Conservation (phyloP, 2,797 vertebrate species). For the Hozukius guyotensis region DNA sequence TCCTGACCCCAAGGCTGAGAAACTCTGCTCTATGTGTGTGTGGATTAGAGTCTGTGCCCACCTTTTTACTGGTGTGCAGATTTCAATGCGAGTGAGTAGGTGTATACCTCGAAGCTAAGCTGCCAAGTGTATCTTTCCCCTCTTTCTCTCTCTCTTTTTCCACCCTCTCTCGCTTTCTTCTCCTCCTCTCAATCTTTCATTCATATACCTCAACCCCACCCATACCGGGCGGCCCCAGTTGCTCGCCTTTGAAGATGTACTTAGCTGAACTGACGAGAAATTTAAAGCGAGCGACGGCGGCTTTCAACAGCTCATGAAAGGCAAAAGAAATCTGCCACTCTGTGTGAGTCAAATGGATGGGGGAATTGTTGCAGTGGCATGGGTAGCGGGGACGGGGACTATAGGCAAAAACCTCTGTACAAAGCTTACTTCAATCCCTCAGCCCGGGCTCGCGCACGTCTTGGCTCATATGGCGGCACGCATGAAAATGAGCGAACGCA, state of each 20-base stretch:
- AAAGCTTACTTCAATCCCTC: slow-evolving; percentile 68
- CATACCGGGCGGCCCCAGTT: slow-evolving; percentile 35
- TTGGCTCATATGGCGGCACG: slow-evolving; percentile 39
- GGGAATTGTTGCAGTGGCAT: slow-evolving; percentile 54
- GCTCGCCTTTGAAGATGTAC: slow-evolving; percentile 76
- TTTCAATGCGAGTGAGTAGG: slow-evolving; percentile 4
- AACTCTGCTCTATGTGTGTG: not conserved
- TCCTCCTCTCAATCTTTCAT: slow-evolving; percentile 32
- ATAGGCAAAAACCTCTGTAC: slow-evolving; percentile 52
- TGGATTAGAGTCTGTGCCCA: not conserved
- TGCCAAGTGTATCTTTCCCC: slow-evolving; percentile 1
- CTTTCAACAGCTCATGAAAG: slow-evolving; percentile 78
- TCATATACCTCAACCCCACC: slow-evolving; percentile 49
- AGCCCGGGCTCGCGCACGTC: slow-evolving; percentile 34
- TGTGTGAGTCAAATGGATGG: slow-evolving; percentile 62
- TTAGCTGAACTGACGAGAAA: slow-evolving; percentile 78
- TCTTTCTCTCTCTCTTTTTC: slow-evolving; percentile 7
- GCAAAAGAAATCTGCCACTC: slow-evolving; percentile 68
- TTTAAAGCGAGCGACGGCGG: slow-evolving; percentile 67
- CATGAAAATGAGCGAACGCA: slow-evolving; percentile 56
- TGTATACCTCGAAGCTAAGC: not conserved
- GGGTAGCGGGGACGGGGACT: slow-evolving; percentile 48
- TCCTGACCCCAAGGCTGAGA: not conserved
- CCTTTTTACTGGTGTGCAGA: not conserved
- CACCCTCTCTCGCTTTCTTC: not conserved